Evolutionary conservation across 2,797 vertebrate genomes (phyloP), one percentile per base, ranked within the genome.

Genomic region (Liasis olivaceus): DNA sequence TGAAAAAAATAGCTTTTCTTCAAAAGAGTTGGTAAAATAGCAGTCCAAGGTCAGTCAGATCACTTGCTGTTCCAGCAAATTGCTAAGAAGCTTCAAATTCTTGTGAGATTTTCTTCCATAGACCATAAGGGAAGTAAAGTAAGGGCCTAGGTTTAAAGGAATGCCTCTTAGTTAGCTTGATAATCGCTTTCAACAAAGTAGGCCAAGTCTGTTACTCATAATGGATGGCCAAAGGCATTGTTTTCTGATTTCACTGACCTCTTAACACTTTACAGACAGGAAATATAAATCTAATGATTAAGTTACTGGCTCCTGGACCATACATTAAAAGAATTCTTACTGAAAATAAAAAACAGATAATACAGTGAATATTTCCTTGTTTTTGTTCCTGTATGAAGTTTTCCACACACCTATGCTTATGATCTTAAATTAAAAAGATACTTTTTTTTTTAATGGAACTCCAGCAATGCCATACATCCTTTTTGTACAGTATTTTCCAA

Each of bases 201-300:
- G 91, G 92, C 60, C 60, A 96, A 89, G 94, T 95, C 96, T 93
- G 42, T 93, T 94, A 95, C 94, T 96, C 93, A 92, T 94, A 97
- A 96, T 92, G 84, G 95, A 96, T 96, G 95, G 96, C 97, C 94
- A 96, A 96, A 97, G 96, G 95, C 95, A 95, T 95, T 91, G 93
- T 87, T 96, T 95, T 96, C 95, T 97, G 92, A 96, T 96, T 96
- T 91, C 77, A 93, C 92, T 95, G 95, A 96, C 96, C 95, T 96
- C 96, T 96, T 94, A 95, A 87, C 95, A 95, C 93, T 94, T 88
- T 91, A 91, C 66, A 85, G 95, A 95, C 93, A 95, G 89, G 90
- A 96, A 95, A 91, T 90, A 94, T 94, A 97, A 95, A 96, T 95
- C 91, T 96, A 95, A 94, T 94, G 84, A 96, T 95, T 95, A 96